phyloP scores from a whole-genome alignment of 23 tunicate species.

The Halocynthia aurantium region DNA sequence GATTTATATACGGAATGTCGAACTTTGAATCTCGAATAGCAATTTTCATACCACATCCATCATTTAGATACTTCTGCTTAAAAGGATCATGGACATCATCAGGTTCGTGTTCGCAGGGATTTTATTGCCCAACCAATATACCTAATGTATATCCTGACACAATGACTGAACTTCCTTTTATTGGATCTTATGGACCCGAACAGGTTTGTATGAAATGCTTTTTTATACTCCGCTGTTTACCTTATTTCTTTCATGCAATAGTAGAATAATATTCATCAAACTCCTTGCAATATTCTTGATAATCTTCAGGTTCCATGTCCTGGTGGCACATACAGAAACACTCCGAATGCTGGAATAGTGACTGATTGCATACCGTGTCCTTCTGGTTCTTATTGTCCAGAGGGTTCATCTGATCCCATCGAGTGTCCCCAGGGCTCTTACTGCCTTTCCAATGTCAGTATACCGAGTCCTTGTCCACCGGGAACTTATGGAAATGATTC shows the following conservation, averaged over 20 bases:
- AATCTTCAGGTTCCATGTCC: slow-evolving; percentile 75
- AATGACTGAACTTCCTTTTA: slow-evolving; percentile 28
- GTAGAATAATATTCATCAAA: neutral
- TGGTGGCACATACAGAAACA: slow-evolving; percentile 66
- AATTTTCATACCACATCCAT: too few relatives aligned
- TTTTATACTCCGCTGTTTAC: neutral
- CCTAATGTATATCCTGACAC: slow-evolving; percentile 40
- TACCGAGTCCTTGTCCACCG: slow-evolving; percentile 90
- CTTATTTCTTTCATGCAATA: neutral
- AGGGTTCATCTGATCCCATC: slow-evolving; percentile 28
- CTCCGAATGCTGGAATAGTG: slow-evolving; percentile 16
- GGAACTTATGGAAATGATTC: slow-evolving; percentile 76
- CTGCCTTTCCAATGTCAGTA: slow-evolving; percentile 29
- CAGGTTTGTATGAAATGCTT: slow-evolving; percentile 37
- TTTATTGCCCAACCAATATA: slow-evolving; percentile 78
- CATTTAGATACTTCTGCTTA: slow-evolving; percentile 38
- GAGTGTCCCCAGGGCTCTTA: slow-evolving; percentile 76
- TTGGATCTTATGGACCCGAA: slow-evolving; percentile 89
- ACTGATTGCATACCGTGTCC: slow-evolving; percentile 65
- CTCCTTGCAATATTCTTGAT: neutral
- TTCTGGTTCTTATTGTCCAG: slow-evolving; percentile 69
- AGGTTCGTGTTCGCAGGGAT: slow-evolving; percentile 59
- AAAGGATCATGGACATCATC: slow-evolving; percentile 39
- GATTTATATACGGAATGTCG: too few relatives aligned
- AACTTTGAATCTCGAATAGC: neutral